These are phyloP conservation scores for Chaetura pelagica DNA, from an alignment of 2,113 vertebrate species.

Conservation along the genomic window DNA sequence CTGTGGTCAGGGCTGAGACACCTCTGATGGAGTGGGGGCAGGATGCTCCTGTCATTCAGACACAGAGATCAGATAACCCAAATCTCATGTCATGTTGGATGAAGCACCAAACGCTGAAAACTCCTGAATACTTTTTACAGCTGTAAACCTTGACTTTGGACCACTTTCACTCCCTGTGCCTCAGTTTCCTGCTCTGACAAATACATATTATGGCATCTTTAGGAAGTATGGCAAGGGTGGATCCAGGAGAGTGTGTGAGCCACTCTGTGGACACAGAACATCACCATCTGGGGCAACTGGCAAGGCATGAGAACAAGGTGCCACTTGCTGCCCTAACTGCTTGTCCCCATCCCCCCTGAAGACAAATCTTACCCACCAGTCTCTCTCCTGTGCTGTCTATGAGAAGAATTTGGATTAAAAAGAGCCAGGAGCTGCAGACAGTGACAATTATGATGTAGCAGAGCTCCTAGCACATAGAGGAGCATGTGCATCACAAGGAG, in stretches of 20 bases:
- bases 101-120: not conserved
- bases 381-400: not conserved
- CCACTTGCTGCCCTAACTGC: not conserved
- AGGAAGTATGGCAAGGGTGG: not conserved
- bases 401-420: not conserved
- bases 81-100: not conserved
- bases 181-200: not conserved
- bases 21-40: not conserved
- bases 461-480: not conserved
- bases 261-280: not conserved
- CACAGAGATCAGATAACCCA: rapidly evolving
- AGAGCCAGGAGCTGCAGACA: not conserved
- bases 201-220: not conserved
- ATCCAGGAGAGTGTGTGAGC: not conserved
- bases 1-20: not conserved
- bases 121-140: not conserved
- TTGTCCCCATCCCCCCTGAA: not conserved
- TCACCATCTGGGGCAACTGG: not conserved
- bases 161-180: not conserved
- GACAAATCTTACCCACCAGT: not conserved
- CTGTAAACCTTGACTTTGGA: not conserved
- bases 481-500: not conserved
- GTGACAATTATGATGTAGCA: not conserved
- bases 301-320: not conserved
- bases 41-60: not conserved